Percentiles rank a stretch among this genome's conserved stretches.
These are phyloP conservation scores for Lydus trimaculatus DNA, from an alignment of 2,888 invertebrate genomes.

Conservation along the genomic window DNA sequence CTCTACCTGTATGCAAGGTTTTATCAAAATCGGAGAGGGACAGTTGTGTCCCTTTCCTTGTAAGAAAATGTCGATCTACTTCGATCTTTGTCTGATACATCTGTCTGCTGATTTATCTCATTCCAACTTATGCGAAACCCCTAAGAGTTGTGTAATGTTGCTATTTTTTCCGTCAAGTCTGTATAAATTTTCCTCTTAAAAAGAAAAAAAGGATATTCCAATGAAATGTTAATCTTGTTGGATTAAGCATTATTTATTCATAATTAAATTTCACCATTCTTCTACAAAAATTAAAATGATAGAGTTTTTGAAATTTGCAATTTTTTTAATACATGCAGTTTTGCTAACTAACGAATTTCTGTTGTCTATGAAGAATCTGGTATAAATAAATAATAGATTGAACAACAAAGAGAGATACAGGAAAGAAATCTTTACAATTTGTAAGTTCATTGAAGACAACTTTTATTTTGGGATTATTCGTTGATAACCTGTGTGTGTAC, in stretches of 20 bases:
- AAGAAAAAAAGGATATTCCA: not conserved
- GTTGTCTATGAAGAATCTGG: not conserved
- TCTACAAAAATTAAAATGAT: too few relatives aligned
- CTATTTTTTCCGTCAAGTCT: too few relatives aligned
- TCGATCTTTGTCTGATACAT: too few relatives aligned
- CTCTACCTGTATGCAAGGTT: too few relatives aligned
- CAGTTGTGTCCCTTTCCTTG: too few relatives aligned
- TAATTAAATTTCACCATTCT: not conserved
- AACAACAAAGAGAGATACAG: not conserved
- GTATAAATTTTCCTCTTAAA: too few relatives aligned
- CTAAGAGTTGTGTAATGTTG: too few relatives aligned
- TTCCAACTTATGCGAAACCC: too few relatives aligned
- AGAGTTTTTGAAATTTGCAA: too few relatives aligned
- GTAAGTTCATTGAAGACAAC: not conserved
- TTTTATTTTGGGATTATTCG: conserved; percentile 1
- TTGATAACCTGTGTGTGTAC: not conserved
- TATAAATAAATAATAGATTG: not conserved
- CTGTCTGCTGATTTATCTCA: too few relatives aligned
- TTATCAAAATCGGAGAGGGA: not conserved
- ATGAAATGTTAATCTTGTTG: not conserved
- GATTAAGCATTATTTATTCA: not conserved
- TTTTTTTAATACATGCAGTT: too few relatives aligned
- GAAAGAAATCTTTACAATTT: not conserved
- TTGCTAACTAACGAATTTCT: not conserved
- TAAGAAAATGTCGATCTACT: too few relatives aligned